Base-by-base conservation (phyloP, 2,113 vertebrate genomes). In the Grus americana region DNA sequence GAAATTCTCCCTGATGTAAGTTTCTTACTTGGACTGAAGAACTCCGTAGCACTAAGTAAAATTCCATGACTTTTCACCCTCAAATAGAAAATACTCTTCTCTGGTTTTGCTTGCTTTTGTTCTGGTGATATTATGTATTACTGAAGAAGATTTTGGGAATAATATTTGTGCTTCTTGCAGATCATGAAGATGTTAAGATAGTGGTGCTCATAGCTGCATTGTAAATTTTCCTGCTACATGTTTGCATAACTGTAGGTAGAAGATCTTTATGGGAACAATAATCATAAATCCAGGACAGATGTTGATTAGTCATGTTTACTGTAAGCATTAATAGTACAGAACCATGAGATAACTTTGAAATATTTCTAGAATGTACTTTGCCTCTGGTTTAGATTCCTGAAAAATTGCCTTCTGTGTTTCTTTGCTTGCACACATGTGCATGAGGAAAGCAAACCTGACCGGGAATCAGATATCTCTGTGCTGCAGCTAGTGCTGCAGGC, bases 301-400 rank as follows among this genome's bases (percentile, higher is more conserved):
- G 18, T n/a, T 42, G 50, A 66, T 63, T 58, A 50, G 63, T 34
- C 8, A 24, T 30, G 10, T 55, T 75, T 44, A 30, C 44, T 49
- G 7, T 24, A 32, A 34, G 5, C 5, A 38, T 55, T 88, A 68
- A 44, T 38, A 63, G 46, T 52, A 47, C 24, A 83, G 40, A 76
- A 2, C 1, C 10, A 16, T 29, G 5, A 44, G 6, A 40, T 40
- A 61, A 66, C 6, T 40, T 21, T 2, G 1, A 57, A 68, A 36
- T 4, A 20, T 27, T 63, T 27, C 44, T 67, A 15, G 12, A 86
- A 68, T 27, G 16, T 30, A 8, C 68, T 94, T 65, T 88, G 11
- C 9, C 34, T 72, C 47, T 73, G 36, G 9, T 86, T 83, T 80
- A 79, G 29, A n/a, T 52, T 68, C 27, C 44, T n/a, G 36, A 89